phyloP scores from a whole-genome alignment of 2,888 invertebrate species.

The Lamellibrachia satsuma region DNA sequence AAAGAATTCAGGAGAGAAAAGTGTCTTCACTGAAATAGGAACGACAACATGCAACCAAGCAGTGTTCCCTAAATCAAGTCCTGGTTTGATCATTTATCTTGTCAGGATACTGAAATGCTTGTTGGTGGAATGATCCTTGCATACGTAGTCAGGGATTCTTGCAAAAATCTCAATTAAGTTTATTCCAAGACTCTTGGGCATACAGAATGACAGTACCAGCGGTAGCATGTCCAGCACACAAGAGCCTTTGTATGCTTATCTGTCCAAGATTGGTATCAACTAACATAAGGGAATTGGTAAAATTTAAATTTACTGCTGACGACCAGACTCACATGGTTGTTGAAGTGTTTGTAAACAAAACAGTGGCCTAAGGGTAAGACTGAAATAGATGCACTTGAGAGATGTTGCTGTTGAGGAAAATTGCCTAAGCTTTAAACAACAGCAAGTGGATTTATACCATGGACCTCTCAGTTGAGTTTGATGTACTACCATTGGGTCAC shows the following conservation, averaged over 20 bases:
- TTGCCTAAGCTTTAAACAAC: too few species aligned
- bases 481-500: too few species aligned
- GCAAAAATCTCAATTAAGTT: too few species aligned
- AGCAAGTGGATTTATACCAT: too few species aligned
- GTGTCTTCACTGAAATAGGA: neutral
- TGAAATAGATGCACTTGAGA: neutral
- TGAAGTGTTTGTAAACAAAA: neutral
- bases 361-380: neutral
- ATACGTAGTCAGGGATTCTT: neutral
- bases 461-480: too few species aligned
- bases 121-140: neutral
- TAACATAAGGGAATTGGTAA: neutral
- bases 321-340: neutral
- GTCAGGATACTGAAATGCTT: neutral
- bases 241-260: neutral
- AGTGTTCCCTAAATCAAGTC: neutral
- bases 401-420: neutral
- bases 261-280: neutral
- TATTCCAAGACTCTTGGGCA: too few species aligned
- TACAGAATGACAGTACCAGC: too few species aligned
- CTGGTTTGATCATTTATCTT: neutral
- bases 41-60: neutral
- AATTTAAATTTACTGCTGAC: neutral
- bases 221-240: neutral
- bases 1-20: neutral